Conservation (phyloP, 2,797 vertebrate species). For the Eulemur albifrons region DNA sequence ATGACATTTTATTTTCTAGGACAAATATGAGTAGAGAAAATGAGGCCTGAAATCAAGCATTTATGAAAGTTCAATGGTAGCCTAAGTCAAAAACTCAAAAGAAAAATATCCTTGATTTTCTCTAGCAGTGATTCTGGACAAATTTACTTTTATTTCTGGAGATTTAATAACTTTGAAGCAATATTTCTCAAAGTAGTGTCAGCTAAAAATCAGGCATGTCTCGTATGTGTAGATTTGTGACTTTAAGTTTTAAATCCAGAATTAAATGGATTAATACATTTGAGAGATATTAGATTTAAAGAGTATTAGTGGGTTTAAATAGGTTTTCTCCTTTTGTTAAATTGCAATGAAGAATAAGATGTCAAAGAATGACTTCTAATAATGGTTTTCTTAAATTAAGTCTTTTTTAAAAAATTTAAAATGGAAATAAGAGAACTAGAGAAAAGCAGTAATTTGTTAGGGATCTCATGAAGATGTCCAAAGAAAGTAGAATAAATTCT, state of each 20-base stretch:
- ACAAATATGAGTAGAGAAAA: not conserved
- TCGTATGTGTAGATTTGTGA: not conserved
- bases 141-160: not conserved
- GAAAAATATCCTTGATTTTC: not conserved
- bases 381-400: not conserved
- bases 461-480: not conserved
- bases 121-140: not conserved
- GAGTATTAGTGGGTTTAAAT: not conserved
- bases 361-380: not conserved
- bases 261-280: not conserved
- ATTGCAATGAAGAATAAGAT: not conserved
- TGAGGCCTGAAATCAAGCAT: not conserved
- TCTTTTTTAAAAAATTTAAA: not conserved
- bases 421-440: not conserved
- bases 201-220: not conserved
- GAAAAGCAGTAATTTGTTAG: not conserved
- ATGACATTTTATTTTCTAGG: not conserved
- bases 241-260: not conserved
- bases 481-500: not conserved
- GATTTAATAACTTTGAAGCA: not conserved
- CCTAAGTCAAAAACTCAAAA: constrained; percentile 5
- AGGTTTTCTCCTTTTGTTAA: not conserved
- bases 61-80: constrained; percentile 21
- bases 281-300: not conserved
- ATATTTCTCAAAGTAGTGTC: not conserved